A percentile compares a stretch with the other conserved stretches of the same genome.
phyloP scores from a whole-genome alignment of 2,888 invertebrate species.

The Stenoptilia bipunctidactyla region DNA sequence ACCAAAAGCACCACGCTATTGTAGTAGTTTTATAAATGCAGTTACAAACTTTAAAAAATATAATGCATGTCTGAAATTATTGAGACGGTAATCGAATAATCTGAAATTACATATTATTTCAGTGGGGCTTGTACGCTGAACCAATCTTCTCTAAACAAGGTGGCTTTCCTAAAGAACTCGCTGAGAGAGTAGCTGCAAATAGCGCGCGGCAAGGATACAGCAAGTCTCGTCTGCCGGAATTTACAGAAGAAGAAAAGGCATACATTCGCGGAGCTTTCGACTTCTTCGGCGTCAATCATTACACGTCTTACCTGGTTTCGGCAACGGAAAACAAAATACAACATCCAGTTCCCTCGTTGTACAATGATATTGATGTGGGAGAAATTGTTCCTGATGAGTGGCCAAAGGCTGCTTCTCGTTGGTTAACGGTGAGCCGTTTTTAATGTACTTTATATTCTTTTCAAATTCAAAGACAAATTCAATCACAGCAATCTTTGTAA shows the following conservation, averaged over 20 bases:
- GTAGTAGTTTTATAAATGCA: too few species aligned
- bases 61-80: too few species aligned
- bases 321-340: slow-evolving; percentile 22
- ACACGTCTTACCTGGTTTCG: slow-evolving; percentile 30
- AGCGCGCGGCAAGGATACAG: slow-evolving; percentile 48
- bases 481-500: too few species aligned
- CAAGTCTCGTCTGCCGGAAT: slow-evolving; percentile 51
- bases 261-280: slow-evolving; percentile 36
- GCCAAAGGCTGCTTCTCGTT: slow-evolving; percentile 28
- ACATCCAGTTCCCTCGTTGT: slow-evolving; percentile 24
- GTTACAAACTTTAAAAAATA: too few species aligned
- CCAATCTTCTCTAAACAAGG: slow-evolving; percentile 61
- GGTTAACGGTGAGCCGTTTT: slow-evolving; percentile 30
- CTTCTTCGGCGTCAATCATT: slow-evolving; percentile 75
- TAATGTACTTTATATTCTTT: too few species aligned
- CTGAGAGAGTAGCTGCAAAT: slow-evolving; percentile 46
- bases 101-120: slow-evolving; percentile 11
- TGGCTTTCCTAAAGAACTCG: slow-evolving; percentile 63
- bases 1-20: not conserved
- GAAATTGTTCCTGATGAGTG: slow-evolving; percentile 24
- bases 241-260: slow-evolving; percentile 42
- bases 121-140: slow-evolving; percentile 57
- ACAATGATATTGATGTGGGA: slow-evolving; percentile 27
- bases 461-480: too few species aligned
- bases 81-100: not conserved